Evolutionary conservation across 2,113 vertebrate genomes (phyloP), one percentile per base, ranked within the genome.

Genomic region (Budorcas taxicolor): DNA sequence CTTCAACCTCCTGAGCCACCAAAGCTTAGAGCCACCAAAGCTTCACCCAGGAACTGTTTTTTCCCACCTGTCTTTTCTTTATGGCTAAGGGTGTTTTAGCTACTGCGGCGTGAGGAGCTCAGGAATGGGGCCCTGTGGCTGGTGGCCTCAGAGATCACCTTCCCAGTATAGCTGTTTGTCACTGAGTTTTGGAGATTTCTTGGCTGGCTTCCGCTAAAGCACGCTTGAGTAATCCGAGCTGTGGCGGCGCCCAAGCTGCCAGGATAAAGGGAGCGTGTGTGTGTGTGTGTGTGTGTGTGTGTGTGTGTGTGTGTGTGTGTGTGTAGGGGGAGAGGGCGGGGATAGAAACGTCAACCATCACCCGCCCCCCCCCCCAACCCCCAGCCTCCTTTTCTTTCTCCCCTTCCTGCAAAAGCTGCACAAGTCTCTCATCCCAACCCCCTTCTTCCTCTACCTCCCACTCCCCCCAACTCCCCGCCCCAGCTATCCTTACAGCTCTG

Each of bases 141-240:
- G 71, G 78, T 52, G 81, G 60, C 76, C 4, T 0, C 27, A 55
- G 90, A 88, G 84, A 97, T 98, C 94, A 97, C 91, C 97, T 98
- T 97, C 67, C 94, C 96, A 84, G 93, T 67, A 95, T 97, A 96
- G 96, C 93, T 97, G 82, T 96, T 97, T 96, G 97, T 97, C 88
- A 91, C 97, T 93, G 97, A 98, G 97, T 98, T 98, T 98, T 88
- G 95, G 94, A 98, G 97, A 96, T 98, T 97, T 98, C 95, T 98
- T 98, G 97, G 97, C 86, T 74, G 97, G 84, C 97, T 98, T 98
- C 96, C 90, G 96, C 98, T 96, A 96, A 99, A 64, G 98, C 98
- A 98, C 98, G 98, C 98, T 98, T 97, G 99, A 99, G 99, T 99
- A 99, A 99, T 98, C 98, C 95, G 98, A 99, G 98, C 98, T 98